Evolutionary conservation across 2,797 vertebrate genomes (phyloP), one percentile per base, ranked within the genome.

Genomic region (Cichlasoma orientale): DNA sequence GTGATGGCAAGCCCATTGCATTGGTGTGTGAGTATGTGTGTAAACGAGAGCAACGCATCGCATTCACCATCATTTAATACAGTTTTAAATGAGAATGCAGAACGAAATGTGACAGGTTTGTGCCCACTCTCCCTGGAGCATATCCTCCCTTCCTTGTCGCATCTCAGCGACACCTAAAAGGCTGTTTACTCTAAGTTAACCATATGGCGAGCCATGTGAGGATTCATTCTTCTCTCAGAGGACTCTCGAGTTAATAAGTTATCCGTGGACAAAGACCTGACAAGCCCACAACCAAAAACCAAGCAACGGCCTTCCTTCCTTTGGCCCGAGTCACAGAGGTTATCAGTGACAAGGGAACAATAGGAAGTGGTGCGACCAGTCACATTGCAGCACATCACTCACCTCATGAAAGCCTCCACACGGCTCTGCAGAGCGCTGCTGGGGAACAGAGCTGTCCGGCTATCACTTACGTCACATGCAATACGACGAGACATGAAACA

Each of bases 171-270:
- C 63, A 71, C 41, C 73, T 81, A 78, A 86, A 85, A 88, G 84
- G 82, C 84, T 95, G 92, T 96, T 96, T 96, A 90, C 86, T 90
- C 82, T 90, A 58, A 86, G 94, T 94, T 95, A 94, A 95, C 91
- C 91, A 93, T 94, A 92, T 82, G 31, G 82, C 5, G 83, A 90
- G 86, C 78, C 68, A 80, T 89, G 92, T 92, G 90, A 92, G 86
- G 75, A 85, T 87, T 91, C 88, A 90, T 94, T 94, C 92, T 93
- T 90, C 82, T 68, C 84, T 79, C 25, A 12, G 83, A 82, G 82
- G 90, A 94, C 92, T 91, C 56, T 18, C 73, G 31, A 82, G 94
- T 96, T 96, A 96, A 96, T 96, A 92, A 95, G 92, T 96, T 94
- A 95, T 92, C 86, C 74, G 82, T 87, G 86, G 91, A 95, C 95